Percentiles rank a stretch among this genome's conserved stretches.
These are phyloP conservation scores for Trachelus tabidus DNA, from an alignment of 2,888 invertebrate genomes.

Conservation along the genomic window DNA sequence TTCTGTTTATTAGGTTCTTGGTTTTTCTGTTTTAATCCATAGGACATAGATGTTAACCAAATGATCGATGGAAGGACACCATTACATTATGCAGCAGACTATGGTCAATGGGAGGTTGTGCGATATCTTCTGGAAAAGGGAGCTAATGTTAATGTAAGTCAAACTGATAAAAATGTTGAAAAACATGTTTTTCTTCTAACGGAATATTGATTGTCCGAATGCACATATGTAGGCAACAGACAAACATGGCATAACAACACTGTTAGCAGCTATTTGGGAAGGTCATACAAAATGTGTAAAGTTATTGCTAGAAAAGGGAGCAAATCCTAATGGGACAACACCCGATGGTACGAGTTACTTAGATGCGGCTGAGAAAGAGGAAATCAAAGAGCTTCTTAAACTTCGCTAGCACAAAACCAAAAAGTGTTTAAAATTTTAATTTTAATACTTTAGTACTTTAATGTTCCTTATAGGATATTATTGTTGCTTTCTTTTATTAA, in stretches of 20 bases:
- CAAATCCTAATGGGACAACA: slow-evolving; percentile 74
- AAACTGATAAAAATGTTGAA: not conserved
- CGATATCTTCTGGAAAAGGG: slow-evolving; percentile 89
- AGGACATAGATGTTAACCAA: slow-evolving; percentile 88
- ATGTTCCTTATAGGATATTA: slow-evolving; percentile 58
- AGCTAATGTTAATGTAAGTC: slow-evolving; percentile 91
- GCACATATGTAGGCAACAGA: slow-evolving; percentile 79
- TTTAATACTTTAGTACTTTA: slow-evolving; percentile 59
- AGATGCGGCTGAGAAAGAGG: slow-evolving; percentile 91
- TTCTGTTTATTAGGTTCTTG: slow-evolving; percentile 49
- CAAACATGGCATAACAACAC: slow-evolving; percentile 94
- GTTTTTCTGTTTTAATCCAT: slow-evolving; percentile 38
- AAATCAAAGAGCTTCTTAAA: slow-evolving; percentile 81
- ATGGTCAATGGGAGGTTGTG: slow-evolving; percentile 91
- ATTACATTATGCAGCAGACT: slow-evolving; percentile 95
- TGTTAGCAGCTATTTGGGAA: slow-evolving; percentile 97
- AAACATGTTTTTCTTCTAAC: slow-evolving; percentile 6
- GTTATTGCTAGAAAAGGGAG: slow-evolving; percentile 86
- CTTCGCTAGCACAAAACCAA: slow-evolving; percentile 56
- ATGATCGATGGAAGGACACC: slow-evolving; percentile 90
- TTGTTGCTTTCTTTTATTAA: slow-evolving; percentile 50
- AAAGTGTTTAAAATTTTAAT: slow-evolving; percentile 47
- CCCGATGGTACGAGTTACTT: slow-evolving; percentile 90
- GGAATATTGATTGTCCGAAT: slow-evolving; percentile 12
- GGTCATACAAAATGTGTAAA: slow-evolving; percentile 93